Evolutionary conservation across 1,140 invertebrate genomes (phyloP).

Genomic region (Drosophila pandora): DNA sequence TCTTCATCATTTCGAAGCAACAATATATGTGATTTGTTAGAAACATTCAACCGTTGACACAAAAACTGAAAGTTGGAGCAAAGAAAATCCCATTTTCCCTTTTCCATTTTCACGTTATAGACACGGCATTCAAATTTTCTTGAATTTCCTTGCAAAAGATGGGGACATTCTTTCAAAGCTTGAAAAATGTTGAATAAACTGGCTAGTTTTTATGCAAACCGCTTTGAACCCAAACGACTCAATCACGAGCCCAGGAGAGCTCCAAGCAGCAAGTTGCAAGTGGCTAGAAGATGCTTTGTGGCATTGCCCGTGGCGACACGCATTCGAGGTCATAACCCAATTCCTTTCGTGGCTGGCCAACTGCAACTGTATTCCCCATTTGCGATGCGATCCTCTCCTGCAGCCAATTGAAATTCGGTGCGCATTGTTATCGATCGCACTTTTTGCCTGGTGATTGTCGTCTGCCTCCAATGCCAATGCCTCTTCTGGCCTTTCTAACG

Average conservation of each 20-base stretch:
- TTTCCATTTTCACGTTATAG: background rate
- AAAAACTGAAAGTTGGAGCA: background rate
- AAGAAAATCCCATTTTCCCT: background rate
- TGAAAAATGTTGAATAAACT: constrained; percentile 19
- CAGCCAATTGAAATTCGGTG: constrained; percentile 76
- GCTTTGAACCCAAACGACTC: constrained; percentile 50
- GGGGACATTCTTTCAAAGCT: background rate
- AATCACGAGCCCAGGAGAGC: constrained; percentile 50
- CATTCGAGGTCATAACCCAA: constrained; percentile 83
- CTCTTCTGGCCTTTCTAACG: constrained; percentile 64
- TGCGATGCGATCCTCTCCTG: constrained; percentile 22
- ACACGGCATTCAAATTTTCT: background rate
- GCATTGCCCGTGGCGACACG: constrained; percentile 66
- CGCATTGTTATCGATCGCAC: constrained; percentile 80
- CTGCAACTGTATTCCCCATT: constrained; percentile 59
- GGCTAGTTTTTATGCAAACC: background rate
- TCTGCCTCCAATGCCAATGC: constrained; percentile 10
- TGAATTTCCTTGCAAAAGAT: background rate
- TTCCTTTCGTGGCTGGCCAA: constrained; percentile 68
- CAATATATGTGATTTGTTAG: background rate
- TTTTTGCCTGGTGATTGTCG: constrained; percentile 70
- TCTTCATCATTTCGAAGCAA: background rate
- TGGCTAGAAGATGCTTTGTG: constrained; percentile 9
- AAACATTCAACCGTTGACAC: background rate
- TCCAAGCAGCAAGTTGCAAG: background rate